Base-by-base conservation (phyloP, 2,797 vertebrate genomes). In the Tiaroga cobitis region DNA sequence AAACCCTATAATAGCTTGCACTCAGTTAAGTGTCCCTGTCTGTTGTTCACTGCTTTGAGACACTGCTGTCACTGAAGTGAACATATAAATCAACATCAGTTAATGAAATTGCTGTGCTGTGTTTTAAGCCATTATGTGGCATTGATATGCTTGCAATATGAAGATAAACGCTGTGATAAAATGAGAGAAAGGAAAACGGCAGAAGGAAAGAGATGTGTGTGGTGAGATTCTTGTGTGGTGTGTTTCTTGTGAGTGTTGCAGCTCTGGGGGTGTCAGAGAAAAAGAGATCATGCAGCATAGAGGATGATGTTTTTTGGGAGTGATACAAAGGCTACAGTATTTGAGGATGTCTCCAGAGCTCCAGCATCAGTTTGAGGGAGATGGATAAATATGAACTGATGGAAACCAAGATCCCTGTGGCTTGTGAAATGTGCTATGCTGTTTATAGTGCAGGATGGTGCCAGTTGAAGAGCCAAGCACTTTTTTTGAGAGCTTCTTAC, bases 381-480 rank as follows among this genome's bases (percentile, higher is more conserved):
- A 89, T 88, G 87, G 90, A 94, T 94, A 91, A 92, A 92, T 92
- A 92, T 92, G 90, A 94, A 93, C 89, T 93, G 91, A 95, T 93
- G 91, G 90, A 89, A 92, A 90, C 88, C 87, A 88, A 91, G 89
- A 87, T 90, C 88, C 91, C 61, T 85, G 89, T 85, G 76, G 91
- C 84, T 78, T 43, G 67, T 84, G 89, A 79, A 83, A 86, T 68
- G 87, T 90, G 88, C 76, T 90, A 86, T 65, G 15, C 86, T 89
- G 90, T 93, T 92, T 92, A 91, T 90, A 90, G 91, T 86, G 68
- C 74, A 72, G 85, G 84, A 85, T 91, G 87, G 89, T 88, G 89
- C 87, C 83, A 87, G 90, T 84, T 87, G 85, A 90, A 90, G 84
- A 88, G 85, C 70, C 87, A 84, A 74, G 72, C 76, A 88, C 59